Conservation (phyloP, 2,888 invertebrate species). For the Apoderus coryli region DNA sequence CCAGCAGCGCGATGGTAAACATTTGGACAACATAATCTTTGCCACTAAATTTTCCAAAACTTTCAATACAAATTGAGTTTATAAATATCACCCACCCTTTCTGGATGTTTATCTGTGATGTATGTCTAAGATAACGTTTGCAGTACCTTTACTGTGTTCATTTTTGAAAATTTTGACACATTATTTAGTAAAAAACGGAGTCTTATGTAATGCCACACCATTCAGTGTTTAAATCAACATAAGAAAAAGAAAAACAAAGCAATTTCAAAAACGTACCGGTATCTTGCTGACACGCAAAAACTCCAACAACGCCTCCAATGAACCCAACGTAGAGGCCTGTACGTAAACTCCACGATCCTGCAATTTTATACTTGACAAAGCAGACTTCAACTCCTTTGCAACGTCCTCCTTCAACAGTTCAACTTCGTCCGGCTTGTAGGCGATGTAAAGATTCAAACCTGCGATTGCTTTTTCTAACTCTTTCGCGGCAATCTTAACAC, state of each 20-base stretch:
- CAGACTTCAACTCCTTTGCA: conserved; percentile 71
- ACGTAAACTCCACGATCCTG: conserved; percentile 92
- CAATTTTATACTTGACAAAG: conserved; percentile 82
- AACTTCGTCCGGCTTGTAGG: conserved; percentile 86
- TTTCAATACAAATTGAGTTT: too few species aligned
- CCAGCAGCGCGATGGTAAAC: too few species aligned
- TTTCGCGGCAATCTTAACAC: conserved; percentile 96
- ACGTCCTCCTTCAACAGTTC: conserved; percentile 70
- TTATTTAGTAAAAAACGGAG: too few species aligned
- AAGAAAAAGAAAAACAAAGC: conserved; percentile 1
- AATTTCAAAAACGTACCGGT: conserved; percentile 71
- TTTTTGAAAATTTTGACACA: too few species aligned
- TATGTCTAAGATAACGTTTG: too few species aligned
- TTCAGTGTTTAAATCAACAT: too few species aligned
- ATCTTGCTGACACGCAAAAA: conserved; percentile 85
- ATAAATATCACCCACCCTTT: too few species aligned
- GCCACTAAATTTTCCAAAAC: too few species aligned
- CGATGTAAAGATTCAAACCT: conserved; percentile 82
- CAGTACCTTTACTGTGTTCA: too few species aligned
- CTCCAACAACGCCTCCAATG: conserved; percentile 89
- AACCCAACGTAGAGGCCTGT: conserved; percentile 99
- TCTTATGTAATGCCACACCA: too few species aligned
- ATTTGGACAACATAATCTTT: too few species aligned
- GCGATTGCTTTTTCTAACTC: conserved; percentile 97
- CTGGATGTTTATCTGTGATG: too few species aligned